phyloP scores from a whole-genome alignment of 2,797 vertebrate genomes.

The Sebastes jordani region DNA sequence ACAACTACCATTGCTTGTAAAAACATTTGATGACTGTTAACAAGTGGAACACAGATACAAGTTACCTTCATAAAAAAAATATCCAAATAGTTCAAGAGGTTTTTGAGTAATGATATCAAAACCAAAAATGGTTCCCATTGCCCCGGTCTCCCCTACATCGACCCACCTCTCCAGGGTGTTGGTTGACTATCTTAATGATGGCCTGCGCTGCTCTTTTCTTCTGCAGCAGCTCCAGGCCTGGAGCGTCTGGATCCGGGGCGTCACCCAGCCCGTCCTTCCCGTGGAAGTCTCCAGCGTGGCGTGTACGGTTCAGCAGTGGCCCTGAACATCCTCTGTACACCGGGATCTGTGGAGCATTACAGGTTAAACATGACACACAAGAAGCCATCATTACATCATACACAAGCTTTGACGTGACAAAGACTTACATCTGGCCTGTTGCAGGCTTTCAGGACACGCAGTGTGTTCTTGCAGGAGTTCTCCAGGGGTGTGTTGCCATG shows the following conservation, averaged over 20 bases:
- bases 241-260: constrained; percentile 67
- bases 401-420: neutral
- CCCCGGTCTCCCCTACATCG: too few species aligned
- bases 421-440: constrained; percentile 76
- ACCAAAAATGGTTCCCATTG: too few species aligned
- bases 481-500: constrained; percentile 87
- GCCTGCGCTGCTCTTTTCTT: constrained; percentile 62
- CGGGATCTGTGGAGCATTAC: constrained; percentile 69
- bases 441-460: constrained; percentile 90
- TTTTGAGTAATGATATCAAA: too few species aligned
- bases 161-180: constrained; percentile 73
- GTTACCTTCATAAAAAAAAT: too few species aligned
- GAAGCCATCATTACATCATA: too few species aligned
- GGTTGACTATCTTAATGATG: constrained; percentile 67
- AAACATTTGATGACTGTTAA: too few species aligned
- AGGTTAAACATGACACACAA: too few species aligned
- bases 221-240: constrained; percentile 69
- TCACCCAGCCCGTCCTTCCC: constrained; percentile 79
- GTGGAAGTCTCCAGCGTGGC: constrained; percentile 56
- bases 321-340: constrained; percentile 65
- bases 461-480: constrained; percentile 86
- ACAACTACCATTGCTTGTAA: too few species aligned
- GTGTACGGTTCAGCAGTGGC: constrained; percentile 51
- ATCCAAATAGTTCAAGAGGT: too few species aligned
- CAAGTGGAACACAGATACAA: too few species aligned